A percentile compares a stretch with the other conserved stretches of the same genome.
Evolutionary conservation across 2,888 invertebrate genomes (phyloP).

Genomic region (Melikaiella ostensackeni): DNA sequence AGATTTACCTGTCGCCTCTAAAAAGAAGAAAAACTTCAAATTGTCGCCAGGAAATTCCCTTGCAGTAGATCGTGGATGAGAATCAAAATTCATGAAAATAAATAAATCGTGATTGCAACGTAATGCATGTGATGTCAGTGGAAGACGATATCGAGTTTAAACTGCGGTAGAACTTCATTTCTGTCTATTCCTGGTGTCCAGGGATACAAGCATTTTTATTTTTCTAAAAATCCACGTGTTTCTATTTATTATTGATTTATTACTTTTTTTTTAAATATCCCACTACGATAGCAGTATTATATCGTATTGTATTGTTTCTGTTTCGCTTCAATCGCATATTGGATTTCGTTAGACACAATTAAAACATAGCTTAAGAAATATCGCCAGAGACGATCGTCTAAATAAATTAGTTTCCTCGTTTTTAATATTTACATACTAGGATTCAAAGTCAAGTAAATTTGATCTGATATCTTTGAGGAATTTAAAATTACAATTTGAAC

Average conservation of each 20-base stretch:
- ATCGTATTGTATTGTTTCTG: conserved; percentile 16
- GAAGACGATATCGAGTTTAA: conserved; percentile 46
- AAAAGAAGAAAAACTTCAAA: conserved; percentile 6
- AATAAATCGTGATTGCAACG: conserved; percentile 30
- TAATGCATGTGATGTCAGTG: conserved; percentile 41
- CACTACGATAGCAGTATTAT: conserved; percentile 23
- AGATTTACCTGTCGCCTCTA: conserved; percentile 6
- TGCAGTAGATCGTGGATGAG: conserved; percentile 21
- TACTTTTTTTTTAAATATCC: background rate
- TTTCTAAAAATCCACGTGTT: background rate
- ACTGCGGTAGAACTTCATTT: conserved; percentile 22
- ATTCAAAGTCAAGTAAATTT: background rate
- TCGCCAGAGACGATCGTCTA: conserved; percentile 10
- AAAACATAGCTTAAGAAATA: background rate
- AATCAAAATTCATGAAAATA: conserved; percentile 34
- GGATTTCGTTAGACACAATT: background rate
- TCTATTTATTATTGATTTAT: conserved; percentile 2
- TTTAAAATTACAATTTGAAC: conserved; percentile 7
- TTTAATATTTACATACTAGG: conserved; percentile 11
- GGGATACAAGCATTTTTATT: conserved; percentile 27
- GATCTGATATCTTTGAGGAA: background rate
- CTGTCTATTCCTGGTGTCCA: conserved; percentile 16
- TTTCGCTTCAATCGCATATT: conserved; percentile 4
- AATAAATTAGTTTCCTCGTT: conserved; percentile 22
- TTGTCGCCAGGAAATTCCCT: conserved; percentile 1